A percentile compares a stretch with the other conserved stretches of the same genome.
Evolutionary conservation across 2,113 vertebrate genomes (phyloP).

Genomic region (Naja naja): DNA sequence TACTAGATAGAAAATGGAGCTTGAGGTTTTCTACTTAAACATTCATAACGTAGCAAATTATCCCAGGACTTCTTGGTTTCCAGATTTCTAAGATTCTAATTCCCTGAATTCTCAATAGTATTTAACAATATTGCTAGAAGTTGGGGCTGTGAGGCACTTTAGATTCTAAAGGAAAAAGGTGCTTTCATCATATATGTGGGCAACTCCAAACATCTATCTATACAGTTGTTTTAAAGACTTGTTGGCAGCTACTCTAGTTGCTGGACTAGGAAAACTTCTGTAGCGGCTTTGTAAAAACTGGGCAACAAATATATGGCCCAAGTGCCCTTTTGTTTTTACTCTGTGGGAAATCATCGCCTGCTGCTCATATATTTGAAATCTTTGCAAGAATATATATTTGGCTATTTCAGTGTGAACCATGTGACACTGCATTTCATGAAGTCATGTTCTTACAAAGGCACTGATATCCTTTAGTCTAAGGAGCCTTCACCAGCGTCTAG

Average conservation of each 20-base stretch:
- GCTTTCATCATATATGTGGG: neutral
- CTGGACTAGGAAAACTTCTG: neutral
- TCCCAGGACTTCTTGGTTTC: neutral
- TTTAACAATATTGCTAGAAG: neutral
- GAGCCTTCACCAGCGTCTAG: neutral
- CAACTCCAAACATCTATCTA: neutral
- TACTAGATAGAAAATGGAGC: neutral
- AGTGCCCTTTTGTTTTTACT: neutral
- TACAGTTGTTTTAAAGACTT: neutral
- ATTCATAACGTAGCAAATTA: neutral
- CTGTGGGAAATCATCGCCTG: neutral
- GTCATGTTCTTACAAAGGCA: neutral
- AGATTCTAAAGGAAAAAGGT: neutral
- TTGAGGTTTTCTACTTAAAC: neutral
- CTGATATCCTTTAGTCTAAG: neutral
- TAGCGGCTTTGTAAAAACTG: neutral
- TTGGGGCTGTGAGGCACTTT: neutral
- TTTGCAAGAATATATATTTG: neutral
- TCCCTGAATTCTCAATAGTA: neutral
- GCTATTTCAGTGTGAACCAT: neutral
- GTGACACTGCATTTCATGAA: neutral
- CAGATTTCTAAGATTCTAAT: neutral
- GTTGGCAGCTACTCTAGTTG: neutral
- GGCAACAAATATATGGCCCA: neutral
- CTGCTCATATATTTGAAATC: neutral